phyloP scores from a whole-genome alignment of 2,797 vertebrate genomes.

The Epinephelus coioides region DNA sequence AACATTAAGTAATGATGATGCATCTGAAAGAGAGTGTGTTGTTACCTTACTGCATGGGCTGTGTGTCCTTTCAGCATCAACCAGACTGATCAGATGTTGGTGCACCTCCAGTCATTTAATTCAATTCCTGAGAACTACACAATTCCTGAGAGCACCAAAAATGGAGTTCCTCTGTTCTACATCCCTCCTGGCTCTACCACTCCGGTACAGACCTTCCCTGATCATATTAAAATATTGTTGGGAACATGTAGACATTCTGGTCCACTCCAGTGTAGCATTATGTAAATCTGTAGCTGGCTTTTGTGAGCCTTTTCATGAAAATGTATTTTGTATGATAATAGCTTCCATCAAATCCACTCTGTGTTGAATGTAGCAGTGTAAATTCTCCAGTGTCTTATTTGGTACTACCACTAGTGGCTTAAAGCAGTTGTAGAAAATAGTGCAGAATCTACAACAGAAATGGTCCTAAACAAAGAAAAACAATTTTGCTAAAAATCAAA shows the following conservation, averaged over 20 bases:
- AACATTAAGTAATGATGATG: background rate
- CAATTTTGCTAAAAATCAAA: too few relatives aligned
- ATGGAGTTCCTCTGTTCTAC: conserved; percentile 97
- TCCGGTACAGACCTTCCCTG: conserved; percentile 78
- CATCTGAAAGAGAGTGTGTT: background rate
- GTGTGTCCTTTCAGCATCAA: conserved; percentile 88
- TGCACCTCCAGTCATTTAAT: conserved; percentile 97
- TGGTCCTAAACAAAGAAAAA: too few relatives aligned
- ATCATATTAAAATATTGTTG: background rate
- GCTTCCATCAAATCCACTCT: too few relatives aligned
- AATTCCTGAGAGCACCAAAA: conserved; percentile 98
- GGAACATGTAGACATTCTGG: background rate
- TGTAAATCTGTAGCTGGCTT: background rate
- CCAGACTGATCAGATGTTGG: conserved; percentile 99
- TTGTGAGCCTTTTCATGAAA: too few relatives aligned
- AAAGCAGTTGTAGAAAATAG: too few relatives aligned
- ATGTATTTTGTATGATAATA: too few relatives aligned
- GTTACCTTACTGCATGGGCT: background rate
- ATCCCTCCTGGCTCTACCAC: conserved; percentile 97
- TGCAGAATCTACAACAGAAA: too few relatives aligned
- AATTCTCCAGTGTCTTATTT: too few relatives aligned
- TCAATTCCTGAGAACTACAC: conserved; percentile 96
- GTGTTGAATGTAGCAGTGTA: too few relatives aligned
- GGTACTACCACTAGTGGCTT: too few relatives aligned
- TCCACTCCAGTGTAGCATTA: background rate